Percentiles rank a stretch among this genome's conserved stretches.
Conservation (phyloP, 2,888 invertebrate genomes). For the Synergus gifuensis region DNA sequence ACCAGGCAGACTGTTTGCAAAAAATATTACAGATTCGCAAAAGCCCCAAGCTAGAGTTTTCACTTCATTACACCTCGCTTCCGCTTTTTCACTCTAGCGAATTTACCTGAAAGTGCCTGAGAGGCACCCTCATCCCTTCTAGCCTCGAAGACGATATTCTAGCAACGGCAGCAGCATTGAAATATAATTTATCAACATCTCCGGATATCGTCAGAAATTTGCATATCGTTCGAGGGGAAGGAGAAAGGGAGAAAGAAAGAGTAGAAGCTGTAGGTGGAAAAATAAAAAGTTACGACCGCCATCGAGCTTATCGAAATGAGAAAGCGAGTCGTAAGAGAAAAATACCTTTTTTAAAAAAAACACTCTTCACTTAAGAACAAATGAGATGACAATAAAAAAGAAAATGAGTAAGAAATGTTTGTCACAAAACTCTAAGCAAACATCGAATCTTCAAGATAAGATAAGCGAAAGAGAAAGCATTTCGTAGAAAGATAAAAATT, state of each 20-base stretch:
- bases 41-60: neutral
- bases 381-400: neutral
- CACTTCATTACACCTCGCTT: constrained; percentile 2
- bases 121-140: neutral
- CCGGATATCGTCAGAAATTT: constrained; percentile 58
- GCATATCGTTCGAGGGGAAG: constrained; percentile 54
- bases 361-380: neutral
- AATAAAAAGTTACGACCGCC: constrained; percentile 52
- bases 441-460: neutral
- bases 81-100: constrained; percentile 12
- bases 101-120: constrained; percentile 6
- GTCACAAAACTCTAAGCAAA: neutral
- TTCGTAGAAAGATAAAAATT: neutral
- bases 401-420: neutral
- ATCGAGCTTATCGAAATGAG: constrained; percentile 50
- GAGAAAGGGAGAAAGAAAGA: constrained; percentile 37
- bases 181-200: constrained; percentile 61
- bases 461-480: neutral
- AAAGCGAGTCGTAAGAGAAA: constrained; percentile 12
- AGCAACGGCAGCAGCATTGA: constrained; percentile 49
- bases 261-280: constrained; percentile 39
- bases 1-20: neutral
- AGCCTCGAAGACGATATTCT: constrained; percentile 4
- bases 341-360: neutral
- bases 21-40: neutral